Percentiles rank a stretch among this genome's conserved stretches.
These are phyloP conservation scores for Atherinosoma microstoma DNA, from an alignment of 2,797 vertebrate genomes.

Conservation along the genomic window DNA sequence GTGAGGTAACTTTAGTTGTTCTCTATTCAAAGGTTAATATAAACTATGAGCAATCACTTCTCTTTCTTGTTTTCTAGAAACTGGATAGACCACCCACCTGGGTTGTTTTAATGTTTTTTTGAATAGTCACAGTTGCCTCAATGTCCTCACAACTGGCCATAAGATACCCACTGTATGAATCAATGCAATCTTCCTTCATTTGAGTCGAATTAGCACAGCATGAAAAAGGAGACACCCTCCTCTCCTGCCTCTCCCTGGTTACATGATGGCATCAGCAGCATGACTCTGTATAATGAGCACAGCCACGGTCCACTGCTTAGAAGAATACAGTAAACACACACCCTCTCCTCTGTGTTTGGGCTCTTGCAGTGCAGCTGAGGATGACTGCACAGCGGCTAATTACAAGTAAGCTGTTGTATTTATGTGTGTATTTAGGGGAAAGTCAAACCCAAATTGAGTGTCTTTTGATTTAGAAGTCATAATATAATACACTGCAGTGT, in stretches of 20 bases:
- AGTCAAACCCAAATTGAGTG: conserved; percentile 34
- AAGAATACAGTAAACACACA: conserved; percentile 56
- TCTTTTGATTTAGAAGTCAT: conserved; percentile 25
- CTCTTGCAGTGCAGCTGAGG: conserved; percentile 43
- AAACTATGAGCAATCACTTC: conserved; percentile 52
- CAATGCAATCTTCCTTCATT: conserved; percentile 42
- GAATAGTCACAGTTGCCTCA: conserved; percentile 53
- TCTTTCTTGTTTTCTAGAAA: conserved; percentile 22
- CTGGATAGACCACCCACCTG: conserved; percentile 33
- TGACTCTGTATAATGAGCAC: conserved; percentile 70
- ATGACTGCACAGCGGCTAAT: conserved; percentile 52
- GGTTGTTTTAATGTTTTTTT: conserved; percentile 42
- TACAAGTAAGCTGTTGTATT: conserved; percentile 48
- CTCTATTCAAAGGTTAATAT: conserved; percentile 51
- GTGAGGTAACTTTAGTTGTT: conserved; percentile 42
- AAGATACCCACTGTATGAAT: conserved; percentile 57
- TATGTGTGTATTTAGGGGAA: conserved; percentile 46
- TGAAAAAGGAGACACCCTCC: conserved; percentile 6
- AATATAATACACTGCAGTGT: conserved; percentile 12
- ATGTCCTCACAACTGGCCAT: conserved; percentile 33
- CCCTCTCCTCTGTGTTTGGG: conserved; percentile 38
- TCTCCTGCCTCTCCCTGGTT: conserved; percentile 31
- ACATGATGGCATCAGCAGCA: conserved; percentile 54
- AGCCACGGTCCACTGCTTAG: conserved; percentile 54
- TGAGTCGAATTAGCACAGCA: conserved; percentile 50